phyloP scores from a whole-genome alignment of 2,113 vertebrate species.

The Suricata suricatta region DNA sequence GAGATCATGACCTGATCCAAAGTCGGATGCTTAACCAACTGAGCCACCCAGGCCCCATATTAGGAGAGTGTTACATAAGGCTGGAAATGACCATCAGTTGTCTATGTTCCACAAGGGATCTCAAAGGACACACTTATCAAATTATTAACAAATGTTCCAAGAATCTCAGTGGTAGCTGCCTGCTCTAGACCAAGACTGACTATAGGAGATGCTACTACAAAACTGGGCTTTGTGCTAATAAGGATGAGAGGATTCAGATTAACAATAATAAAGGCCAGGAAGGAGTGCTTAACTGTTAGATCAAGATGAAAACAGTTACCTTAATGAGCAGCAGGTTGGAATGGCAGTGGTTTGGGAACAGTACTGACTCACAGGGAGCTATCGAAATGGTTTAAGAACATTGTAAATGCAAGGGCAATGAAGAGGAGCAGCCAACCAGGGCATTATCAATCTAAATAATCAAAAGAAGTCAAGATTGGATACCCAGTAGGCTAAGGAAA shows the following conservation, averaged over 20 bases:
- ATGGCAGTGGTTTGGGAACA: not conserved
- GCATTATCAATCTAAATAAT: not conserved
- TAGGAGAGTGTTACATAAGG: not conserved
- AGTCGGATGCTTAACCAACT: no score
- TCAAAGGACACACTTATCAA: not conserved
- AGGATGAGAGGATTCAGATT: not conserved
- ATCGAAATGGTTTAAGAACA: not conserved
- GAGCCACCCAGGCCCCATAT: no score
- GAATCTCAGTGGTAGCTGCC: not conserved
- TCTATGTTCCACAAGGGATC: not conserved
- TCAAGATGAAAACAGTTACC: not conserved
- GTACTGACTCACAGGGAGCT: not conserved
- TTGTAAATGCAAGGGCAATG: not conserved
- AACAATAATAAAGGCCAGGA: not conserved
- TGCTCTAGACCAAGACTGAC: not conserved
- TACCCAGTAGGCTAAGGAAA: not conserved
- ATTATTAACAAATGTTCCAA: not conserved
- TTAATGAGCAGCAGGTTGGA: not conserved
- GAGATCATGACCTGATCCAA: no score
- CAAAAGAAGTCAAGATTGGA: not conserved
- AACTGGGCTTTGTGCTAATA: not conserved
- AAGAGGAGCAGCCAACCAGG: not conserved
- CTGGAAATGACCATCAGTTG: not conserved
- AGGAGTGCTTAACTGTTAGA: not conserved
- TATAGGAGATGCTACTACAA: not conserved